Percentiles rank a stretch among this genome's conserved stretches.
Evolutionary conservation across 2,797 vertebrate species (phyloP).

Genomic region (Coluber constrictor): DNA sequence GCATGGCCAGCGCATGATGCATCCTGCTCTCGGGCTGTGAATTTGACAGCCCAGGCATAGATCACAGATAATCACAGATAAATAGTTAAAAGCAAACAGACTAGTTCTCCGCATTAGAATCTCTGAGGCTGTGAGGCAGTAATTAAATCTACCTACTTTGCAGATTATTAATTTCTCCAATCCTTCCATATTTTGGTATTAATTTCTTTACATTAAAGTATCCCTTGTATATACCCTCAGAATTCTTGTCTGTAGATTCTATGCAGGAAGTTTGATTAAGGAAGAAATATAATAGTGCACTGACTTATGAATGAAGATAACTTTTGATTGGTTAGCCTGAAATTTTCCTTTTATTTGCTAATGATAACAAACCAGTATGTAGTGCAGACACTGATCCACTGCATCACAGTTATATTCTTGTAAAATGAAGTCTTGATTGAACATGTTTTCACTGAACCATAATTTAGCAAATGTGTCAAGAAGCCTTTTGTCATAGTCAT

Average conservation of each 20-base stretch:
- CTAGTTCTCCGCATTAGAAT: background rate
- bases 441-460: slow-evolving; percentile 92
- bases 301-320: background rate
- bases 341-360: background rate
- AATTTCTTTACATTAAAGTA: background rate
- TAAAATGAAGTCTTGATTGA: slow-evolving; percentile 85
- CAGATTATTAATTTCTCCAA: background rate
- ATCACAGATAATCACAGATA: background rate
- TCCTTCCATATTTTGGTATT: background rate
- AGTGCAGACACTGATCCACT: slow-evolving; percentile 85
- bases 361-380: slow-evolving; percentile 85
- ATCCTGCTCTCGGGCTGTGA: background rate
- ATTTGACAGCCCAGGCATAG: background rate
- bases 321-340: background rate
- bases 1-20: too few species aligned
- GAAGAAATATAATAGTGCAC: background rate
- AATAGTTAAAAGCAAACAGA: background rate
- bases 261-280: background rate
- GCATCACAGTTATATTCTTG: slow-evolving; percentile 83
- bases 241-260: background rate
- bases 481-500: slow-evolving; percentile 91
- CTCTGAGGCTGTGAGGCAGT: background rate
- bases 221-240: background rate
- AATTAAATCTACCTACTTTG: background rate
- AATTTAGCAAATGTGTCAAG: slow-evolving; percentile 90